Evolutionary conservation across 2,888 invertebrate species (phyloP).

Genomic region (Chirona hameri): DNA sequence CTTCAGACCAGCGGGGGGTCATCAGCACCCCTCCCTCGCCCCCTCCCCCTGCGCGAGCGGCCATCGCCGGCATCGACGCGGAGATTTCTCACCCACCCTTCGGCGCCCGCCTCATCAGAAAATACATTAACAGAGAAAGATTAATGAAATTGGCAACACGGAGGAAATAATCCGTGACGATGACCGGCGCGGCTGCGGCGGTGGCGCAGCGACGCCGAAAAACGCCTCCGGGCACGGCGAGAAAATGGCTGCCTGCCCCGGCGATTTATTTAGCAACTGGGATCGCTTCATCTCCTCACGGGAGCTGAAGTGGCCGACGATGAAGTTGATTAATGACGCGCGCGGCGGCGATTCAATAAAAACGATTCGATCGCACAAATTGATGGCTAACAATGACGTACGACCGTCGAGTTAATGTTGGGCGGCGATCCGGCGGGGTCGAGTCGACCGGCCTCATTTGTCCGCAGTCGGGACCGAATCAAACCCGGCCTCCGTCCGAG

Average conservation of each 20-base stretch:
- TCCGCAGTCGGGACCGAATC: background rate
- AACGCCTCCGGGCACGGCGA: background rate
- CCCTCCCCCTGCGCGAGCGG: background rate
- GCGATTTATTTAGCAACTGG: slow-evolving; percentile 10
- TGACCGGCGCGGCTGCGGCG: background rate
- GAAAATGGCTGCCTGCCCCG: background rate
- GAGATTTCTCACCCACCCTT: background rate
- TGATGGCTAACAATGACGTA: slow-evolving; percentile 28
- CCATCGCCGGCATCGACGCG: background rate
- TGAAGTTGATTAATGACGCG: background rate
- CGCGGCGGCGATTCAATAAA: background rate
- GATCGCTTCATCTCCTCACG: slow-evolving; percentile 9
- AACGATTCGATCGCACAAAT: slow-evolving; percentile 6
- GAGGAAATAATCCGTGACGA: background rate
- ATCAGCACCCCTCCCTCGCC: background rate
- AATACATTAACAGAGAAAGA: background rate
- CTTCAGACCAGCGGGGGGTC: background rate
- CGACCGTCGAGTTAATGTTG: slow-evolving; percentile 1
- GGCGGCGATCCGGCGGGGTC: background rate
- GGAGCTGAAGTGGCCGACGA: background rate
- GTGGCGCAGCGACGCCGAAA: background rate
- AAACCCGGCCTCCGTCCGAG: background rate
- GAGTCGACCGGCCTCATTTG: background rate
- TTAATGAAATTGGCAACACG: slow-evolving; percentile 10
- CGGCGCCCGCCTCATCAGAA: slow-evolving; percentile 2